A percentile compares a stretch with the other conserved stretches of the same genome.
Conservation (phyloP, 2,113 vertebrate genomes). For the Catharus bicknelli region DNA sequence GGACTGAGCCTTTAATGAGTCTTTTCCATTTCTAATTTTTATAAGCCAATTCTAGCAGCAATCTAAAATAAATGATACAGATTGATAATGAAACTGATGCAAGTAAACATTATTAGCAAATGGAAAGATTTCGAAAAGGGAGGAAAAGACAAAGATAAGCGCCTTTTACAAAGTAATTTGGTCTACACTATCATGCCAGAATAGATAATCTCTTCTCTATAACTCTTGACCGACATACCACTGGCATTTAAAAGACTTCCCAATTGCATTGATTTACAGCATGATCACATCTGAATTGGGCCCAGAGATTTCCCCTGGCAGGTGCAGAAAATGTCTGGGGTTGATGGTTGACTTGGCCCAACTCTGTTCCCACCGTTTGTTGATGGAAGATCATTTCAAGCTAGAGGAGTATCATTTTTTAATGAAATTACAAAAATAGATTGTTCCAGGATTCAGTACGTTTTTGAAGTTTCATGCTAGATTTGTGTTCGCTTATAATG, state of each 20-base stretch:
- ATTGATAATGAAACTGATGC: neutral
- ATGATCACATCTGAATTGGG: neutral
- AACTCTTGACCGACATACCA: neutral
- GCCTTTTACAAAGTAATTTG: neutral
- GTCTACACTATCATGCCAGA: neutral
- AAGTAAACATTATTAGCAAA: neutral
- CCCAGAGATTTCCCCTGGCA: neutral
- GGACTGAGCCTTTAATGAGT: neutral
- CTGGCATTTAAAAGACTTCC: neutral
- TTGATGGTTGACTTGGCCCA: neutral
- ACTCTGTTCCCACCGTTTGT: neutral
- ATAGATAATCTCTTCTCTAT: neutral
- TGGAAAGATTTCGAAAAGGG: neutral
- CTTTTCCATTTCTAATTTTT: conserved; percentile 43
- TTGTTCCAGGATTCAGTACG: conserved; percentile 12
- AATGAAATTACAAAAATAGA: conserved; percentile 27
- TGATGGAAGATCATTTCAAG: neutral
- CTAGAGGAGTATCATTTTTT: neutral
- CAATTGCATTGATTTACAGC: neutral
- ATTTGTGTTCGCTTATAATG: neutral
- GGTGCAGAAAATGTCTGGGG: neutral
- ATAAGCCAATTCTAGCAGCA: neutral
- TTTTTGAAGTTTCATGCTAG: conserved; percentile 22
- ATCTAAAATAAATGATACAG: neutral
- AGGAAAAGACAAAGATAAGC: neutral